Percentiles rank a stretch among this genome's conserved stretches.
Evolutionary conservation across 2,797 vertebrate genomes (phyloP).

Genomic region (Thripadectes ignobilis): DNA sequence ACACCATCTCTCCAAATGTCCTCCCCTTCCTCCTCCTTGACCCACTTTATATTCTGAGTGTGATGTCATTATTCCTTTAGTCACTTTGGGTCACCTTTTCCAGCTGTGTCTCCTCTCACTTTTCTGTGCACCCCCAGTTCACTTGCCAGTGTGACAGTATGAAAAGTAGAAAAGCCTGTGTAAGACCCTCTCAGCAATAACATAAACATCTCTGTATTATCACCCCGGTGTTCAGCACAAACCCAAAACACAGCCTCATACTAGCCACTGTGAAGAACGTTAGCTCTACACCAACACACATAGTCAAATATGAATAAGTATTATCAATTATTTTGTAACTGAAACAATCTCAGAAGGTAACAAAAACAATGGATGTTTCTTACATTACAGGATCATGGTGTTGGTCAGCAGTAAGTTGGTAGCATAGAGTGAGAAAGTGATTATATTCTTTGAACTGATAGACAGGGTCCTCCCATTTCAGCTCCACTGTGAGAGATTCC

Average conservation of each 20-base stretch:
- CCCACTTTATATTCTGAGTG: not conserved
- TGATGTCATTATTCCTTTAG: not conserved
- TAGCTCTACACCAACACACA: too few species aligned
- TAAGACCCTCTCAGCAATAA: not conserved
- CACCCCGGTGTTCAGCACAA: not conserved
- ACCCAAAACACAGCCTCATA: not conserved
- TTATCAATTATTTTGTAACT: too few species aligned
- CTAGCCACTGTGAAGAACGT: too few species aligned
- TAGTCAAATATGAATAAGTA: too few species aligned
- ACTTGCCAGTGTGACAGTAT: not conserved
- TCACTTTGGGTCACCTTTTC: not conserved
- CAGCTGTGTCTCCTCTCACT: accelerated
- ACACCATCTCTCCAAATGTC: not conserved
- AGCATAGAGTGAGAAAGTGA: too few species aligned
- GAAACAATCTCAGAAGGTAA: too few species aligned
- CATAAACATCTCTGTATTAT: not conserved
- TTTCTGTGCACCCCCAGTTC: not conserved
- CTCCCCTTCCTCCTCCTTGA: not conserved
- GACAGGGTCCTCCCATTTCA: too few species aligned
- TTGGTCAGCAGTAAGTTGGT: too few species aligned
- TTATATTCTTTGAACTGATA: too few species aligned
- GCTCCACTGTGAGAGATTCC: too few species aligned
- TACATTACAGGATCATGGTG: too few species aligned
- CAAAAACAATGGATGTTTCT: too few species aligned
- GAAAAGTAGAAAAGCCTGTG: not conserved